These are phyloP conservation scores for Eurois occulta DNA, from an alignment of 2,888 invertebrate species.

Conservation along the genomic window DNA sequence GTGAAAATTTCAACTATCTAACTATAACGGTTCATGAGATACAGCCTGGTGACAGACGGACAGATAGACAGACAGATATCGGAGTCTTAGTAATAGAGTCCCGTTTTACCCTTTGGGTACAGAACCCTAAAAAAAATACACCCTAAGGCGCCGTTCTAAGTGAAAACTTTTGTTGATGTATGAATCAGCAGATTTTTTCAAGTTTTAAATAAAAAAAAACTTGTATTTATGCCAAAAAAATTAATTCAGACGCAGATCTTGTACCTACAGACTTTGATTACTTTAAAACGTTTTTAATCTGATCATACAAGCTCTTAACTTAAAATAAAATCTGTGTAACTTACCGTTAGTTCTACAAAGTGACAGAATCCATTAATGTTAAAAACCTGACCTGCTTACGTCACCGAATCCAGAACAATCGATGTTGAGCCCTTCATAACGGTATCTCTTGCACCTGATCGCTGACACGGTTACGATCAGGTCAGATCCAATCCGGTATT, in stretches of 20 bases:
- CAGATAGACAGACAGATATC: too few relatives aligned
- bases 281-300: background rate
- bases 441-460: slow-evolving; percentile 35
- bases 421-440: slow-evolving; percentile 50
- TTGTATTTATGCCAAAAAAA: background rate
- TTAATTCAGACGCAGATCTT: too few relatives aligned
- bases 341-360: background rate
- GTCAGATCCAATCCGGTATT: slow-evolving; percentile 36
- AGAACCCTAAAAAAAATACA: too few relatives aligned
- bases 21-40: too few relatives aligned
- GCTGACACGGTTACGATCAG: slow-evolving; percentile 29
- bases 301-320: background rate
- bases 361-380: background rate
- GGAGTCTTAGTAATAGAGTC: too few relatives aligned
- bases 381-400: slow-evolving; percentile 5
- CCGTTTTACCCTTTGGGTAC: too few relatives aligned
- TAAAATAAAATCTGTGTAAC: background rate
- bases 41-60: too few relatives aligned
- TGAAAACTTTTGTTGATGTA: background rate
- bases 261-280: background rate
- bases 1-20: too few relatives aligned
- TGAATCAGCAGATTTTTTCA: background rate
- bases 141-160: background rate
- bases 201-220: background rate
- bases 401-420: slow-evolving; percentile 36